These are phyloP conservation scores for Lycaena phlaeas DNA, from an alignment of 2,888 invertebrate species.

Conservation along the genomic window DNA sequence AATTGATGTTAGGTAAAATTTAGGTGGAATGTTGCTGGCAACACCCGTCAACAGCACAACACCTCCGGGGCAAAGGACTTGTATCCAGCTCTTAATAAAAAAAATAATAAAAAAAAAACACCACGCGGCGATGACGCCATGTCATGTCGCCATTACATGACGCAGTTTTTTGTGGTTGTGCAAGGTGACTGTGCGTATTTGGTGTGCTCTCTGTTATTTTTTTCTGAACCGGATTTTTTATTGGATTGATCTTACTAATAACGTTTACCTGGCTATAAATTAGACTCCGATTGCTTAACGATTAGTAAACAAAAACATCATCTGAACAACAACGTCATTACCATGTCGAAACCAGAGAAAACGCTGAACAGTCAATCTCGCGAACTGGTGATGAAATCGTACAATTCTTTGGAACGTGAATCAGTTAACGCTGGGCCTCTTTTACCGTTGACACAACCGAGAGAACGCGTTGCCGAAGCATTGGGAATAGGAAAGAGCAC, in stretches of 20 bases:
- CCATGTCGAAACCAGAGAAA: neutral
- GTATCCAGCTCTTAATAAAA: no score
- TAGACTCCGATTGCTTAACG: no score
- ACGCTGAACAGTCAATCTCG: neutral
- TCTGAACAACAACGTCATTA: no score
- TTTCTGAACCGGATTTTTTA: slow-evolving; percentile 1
- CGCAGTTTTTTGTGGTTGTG: no score
- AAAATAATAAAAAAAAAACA: no score
- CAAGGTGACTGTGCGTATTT: no score
- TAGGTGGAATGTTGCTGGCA: no score
- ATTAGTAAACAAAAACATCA: neutral
- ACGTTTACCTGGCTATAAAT: neutral
- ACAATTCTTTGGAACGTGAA: neutral
- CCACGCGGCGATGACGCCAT: no score
- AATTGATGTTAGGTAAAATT: no score
- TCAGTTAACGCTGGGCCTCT: neutral
- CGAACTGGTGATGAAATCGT: neutral
- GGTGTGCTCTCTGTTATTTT: slow-evolving; percentile 1
- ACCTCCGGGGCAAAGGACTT: no score
- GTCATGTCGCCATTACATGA: no score
- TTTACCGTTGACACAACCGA: neutral
- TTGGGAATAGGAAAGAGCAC: neutral
- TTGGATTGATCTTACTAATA: neutral
- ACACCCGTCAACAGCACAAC: no score
- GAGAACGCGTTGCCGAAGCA: slow-evolving; percentile 1